Evolutionary conservation across 2,888 invertebrate species (phyloP).

Genomic region (Itoplectis maculator): DNA sequence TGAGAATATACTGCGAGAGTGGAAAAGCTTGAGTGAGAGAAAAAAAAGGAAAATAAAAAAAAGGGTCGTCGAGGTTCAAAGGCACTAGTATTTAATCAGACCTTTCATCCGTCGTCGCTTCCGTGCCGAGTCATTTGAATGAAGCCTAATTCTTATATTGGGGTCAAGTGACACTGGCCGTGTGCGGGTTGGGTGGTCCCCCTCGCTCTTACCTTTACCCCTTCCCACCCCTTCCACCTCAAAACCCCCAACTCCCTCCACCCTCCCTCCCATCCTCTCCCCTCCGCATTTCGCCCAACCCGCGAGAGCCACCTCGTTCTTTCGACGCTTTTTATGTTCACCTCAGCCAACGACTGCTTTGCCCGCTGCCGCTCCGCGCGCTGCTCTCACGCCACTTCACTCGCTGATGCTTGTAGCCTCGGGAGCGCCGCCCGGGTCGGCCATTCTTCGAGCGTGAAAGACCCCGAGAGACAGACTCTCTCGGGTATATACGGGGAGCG

Average conservation of each 20-base stretch:
- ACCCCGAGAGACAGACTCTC: constrained; percentile 27
- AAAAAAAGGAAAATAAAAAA: background rate
- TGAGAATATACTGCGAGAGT: constrained; percentile 52
- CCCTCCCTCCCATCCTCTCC: constrained; percentile 10
- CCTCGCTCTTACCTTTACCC: constrained; percentile 42
- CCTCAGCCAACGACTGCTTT: constrained; percentile 47
- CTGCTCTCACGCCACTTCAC: constrained; percentile 48
- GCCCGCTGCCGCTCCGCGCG: constrained; percentile 38
- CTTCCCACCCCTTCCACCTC: background rate
- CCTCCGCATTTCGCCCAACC: background rate
- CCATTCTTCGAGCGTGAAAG: constrained; percentile 57
- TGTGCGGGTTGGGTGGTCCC: constrained; percentile 24
- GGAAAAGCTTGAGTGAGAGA: constrained; percentile 57
- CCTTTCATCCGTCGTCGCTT: constrained; percentile 68
- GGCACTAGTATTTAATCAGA: constrained; percentile 72
- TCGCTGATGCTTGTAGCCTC: constrained; percentile 38
- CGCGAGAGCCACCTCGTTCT: constrained; percentile 29
- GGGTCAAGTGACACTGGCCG: constrained; percentile 67
- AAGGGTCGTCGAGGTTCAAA: constrained; percentile 67
- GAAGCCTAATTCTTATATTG: constrained; percentile 73
- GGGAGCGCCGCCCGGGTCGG: constrained; percentile 13
- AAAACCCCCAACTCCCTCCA: too few relatives aligned
- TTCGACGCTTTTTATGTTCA: constrained; percentile 55
- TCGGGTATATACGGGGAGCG: too few relatives aligned
- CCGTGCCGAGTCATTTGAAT: constrained; percentile 67